Evolutionary conservation across 2,797 vertebrate species (phyloP).

Genomic region (Acipenser oxyrinchus): DNA sequence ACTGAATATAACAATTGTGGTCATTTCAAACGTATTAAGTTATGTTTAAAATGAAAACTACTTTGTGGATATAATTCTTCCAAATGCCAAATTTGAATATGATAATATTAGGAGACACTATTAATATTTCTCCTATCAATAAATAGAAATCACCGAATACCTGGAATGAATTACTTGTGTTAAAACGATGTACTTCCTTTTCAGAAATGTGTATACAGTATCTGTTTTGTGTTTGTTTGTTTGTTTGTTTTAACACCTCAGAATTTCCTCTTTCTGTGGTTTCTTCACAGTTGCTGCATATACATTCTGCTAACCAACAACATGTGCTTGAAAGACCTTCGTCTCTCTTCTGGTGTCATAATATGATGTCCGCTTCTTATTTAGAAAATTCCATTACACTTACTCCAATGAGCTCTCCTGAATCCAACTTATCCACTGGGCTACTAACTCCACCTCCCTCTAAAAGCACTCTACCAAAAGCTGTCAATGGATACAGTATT

Average conservation of each 20-base stretch:
- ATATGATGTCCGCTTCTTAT: slow-evolving; percentile 73
- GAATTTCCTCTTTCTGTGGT: slow-evolving; percentile 55
- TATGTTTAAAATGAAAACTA: too few relatives aligned
- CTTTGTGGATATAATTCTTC: too few relatives aligned
- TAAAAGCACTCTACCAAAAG: slow-evolving; percentile 66
- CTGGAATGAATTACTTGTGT: too few relatives aligned
- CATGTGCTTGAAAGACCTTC: slow-evolving; percentile 76
- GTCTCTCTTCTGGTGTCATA: slow-evolving; percentile 82
- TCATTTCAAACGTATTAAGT: too few relatives aligned
- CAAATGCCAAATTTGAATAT: too few relatives aligned
- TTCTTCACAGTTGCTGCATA: slow-evolving; percentile 75
- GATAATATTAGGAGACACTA: too few relatives aligned
- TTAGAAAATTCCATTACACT: slow-evolving; percentile 85
- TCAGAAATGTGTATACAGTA: too few relatives aligned
- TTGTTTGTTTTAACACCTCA: slow-evolving; percentile 28
- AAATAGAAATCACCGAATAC: too few relatives aligned
- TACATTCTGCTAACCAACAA: slow-evolving; percentile 70
- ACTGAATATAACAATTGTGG: too few relatives aligned
- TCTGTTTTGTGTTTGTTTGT: slow-evolving; percentile 9
- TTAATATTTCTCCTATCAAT: too few relatives aligned
- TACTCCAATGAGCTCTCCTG: slow-evolving; percentile 79
- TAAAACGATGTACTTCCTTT: too few relatives aligned
- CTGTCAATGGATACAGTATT: slow-evolving; percentile 66
- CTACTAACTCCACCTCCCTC: slow-evolving; percentile 78
- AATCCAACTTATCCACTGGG: slow-evolving; percentile 75